Conservation (phyloP, 2,113 vertebrate species). For the Pleuronectes platessa region DNA sequence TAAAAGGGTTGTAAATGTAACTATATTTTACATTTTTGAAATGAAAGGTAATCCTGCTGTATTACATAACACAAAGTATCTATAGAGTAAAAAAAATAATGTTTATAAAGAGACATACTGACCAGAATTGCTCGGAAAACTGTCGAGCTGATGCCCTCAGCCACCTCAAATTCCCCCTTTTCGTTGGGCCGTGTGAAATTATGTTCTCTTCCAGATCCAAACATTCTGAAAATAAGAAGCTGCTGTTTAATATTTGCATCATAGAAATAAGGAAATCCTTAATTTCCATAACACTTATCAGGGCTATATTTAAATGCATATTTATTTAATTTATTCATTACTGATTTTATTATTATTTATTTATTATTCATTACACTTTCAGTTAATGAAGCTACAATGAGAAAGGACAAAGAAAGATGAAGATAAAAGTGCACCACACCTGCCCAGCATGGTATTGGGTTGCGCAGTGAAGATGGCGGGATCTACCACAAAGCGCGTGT, state of each 20-base stretch:
- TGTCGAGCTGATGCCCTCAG: constrained; percentile 97
- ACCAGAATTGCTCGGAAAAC: constrained; percentile 98
- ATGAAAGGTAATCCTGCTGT: background rate
- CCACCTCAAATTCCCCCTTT: constrained; percentile 97
- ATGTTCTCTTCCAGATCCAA: constrained; percentile 98
- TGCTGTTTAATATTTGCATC: constrained; percentile 23
- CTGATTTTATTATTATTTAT: background rate
- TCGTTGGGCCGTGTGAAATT: constrained; percentile 99
- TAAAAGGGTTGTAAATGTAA: background rate
- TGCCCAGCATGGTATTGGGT: constrained; percentile 99
- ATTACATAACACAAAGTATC: background rate
- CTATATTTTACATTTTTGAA: background rate
- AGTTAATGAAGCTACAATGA: background rate
- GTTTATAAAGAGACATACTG: constrained; percentile 58
- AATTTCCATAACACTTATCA: background rate
- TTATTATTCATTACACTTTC: background rate
- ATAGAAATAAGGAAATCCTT: background rate
- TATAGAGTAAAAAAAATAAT: background rate
- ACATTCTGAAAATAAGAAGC: constrained; percentile 86
- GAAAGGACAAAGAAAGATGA: background rate
- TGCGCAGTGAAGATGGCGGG: constrained; percentile 97
- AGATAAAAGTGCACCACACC: constrained; percentile 75
- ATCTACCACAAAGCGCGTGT: constrained; percentile 98
- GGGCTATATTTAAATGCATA: background rate
- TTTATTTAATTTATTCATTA: background rate